These are phyloP conservation scores for Heteronetta atricapilla DNA, from an alignment of 2,113 vertebrate species.

Conservation along the genomic window DNA sequence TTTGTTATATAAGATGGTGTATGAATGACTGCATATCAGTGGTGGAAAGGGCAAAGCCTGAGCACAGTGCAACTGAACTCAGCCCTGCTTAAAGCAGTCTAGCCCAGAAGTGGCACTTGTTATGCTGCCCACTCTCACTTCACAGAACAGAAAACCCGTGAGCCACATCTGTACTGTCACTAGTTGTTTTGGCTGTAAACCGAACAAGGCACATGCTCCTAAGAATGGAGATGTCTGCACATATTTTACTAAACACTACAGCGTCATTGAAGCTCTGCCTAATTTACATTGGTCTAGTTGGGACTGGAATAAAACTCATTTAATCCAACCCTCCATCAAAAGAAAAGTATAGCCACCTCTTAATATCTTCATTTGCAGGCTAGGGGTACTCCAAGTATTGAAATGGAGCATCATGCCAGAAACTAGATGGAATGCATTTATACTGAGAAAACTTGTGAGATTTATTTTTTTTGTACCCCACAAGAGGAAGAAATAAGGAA, in stretches of 20 bases:
- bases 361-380: background rate
- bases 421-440: background rate
- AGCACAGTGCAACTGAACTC: background rate
- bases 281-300: background rate
- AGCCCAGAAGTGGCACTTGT: background rate
- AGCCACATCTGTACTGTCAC: background rate
- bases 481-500: background rate
- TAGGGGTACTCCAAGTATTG: background rate
- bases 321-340: background rate
- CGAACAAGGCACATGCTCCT: background rate
- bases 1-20: background rate
- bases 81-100: background rate
- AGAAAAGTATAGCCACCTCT: background rate
- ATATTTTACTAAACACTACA: background rate
- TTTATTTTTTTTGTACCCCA: background rate
- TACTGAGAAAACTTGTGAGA: background rate
- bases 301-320: background rate
- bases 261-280: background rate
- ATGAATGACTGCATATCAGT: background rate
- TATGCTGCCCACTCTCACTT: background rate
- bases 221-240: background rate
- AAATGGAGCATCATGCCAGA: background rate
- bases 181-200: background rate
- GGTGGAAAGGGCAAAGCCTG: background rate
- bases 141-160: background rate